A percentile compares a stretch with the other conserved stretches of the same genome.
Evolutionary conservation across 2,888 invertebrate genomes (phyloP).

Genomic region (Drosophila melanosoma): DNA sequence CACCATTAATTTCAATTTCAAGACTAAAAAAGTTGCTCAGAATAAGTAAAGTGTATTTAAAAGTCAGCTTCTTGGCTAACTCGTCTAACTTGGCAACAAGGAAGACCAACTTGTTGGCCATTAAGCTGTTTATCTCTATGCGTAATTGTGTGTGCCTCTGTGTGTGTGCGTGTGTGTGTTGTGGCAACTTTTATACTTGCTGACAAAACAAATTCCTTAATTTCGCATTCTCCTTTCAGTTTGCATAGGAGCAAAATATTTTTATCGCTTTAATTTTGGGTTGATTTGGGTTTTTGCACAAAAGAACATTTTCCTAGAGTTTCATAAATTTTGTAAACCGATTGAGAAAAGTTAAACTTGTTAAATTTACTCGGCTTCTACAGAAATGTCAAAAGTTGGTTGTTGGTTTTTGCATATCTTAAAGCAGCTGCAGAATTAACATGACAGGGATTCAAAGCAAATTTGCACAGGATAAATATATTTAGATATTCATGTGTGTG

Average conservation of each 20-base stretch:
- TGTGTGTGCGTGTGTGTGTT: constrained; percentile 6
- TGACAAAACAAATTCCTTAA: constrained; percentile 50
- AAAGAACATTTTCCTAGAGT: too few relatives aligned
- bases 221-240: constrained; percentile 32
- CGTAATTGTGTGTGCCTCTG: not conserved
- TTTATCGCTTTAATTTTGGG: not conserved
- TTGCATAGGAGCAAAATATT: constrained; percentile 37
- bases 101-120: constrained; percentile 40
- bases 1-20: too few relatives aligned
- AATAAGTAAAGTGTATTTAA: constrained; percentile 15
- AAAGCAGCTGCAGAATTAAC: constrained; percentile 48
- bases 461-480: constrained; percentile 45
- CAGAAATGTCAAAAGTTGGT: constrained; percentile 19
- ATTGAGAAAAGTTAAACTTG: constrained; percentile 24
- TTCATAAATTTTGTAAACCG: constrained; percentile 35
- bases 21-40: not conserved
- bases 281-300: too few relatives aligned
- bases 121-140: constrained; percentile 1
- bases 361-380: not conserved
- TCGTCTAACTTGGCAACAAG: not conserved
- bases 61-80: not conserved
- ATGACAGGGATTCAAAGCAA: constrained; percentile 23
- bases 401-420: constrained; percentile 17
- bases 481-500: constrained; percentile 19
- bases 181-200: constrained; percentile 28